Conservation (phyloP, 2,797 vertebrate genomes). For the Triplophysa yarkandensis region DNA sequence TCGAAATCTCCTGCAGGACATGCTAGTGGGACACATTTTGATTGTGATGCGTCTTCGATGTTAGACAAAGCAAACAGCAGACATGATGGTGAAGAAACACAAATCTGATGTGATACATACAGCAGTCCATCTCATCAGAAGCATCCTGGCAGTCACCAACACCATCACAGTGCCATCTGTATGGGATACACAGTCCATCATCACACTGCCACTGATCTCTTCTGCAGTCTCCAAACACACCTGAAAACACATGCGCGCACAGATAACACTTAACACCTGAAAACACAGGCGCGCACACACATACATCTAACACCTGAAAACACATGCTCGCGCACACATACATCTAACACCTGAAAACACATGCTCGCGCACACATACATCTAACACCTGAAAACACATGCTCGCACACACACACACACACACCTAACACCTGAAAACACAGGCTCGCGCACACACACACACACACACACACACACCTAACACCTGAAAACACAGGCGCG, state of each 20-base stretch:
- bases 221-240: slow-evolving; percentile 59
- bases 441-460: no score
- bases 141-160: slow-evolving; percentile 85
- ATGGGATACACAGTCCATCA: slow-evolving; percentile 79
- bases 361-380: no score
- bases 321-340: no score
- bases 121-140: slow-evolving; percentile 86
- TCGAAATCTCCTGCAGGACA: slow-evolving; percentile 75
- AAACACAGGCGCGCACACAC: no score
- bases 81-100: background rate
- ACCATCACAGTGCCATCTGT: slow-evolving; percentile 82
- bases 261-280: no score
- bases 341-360: no score
- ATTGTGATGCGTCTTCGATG: background rate
- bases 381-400: no score
- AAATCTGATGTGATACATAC: slow-evolving; percentile 62
- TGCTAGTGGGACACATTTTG: slow-evolving; percentile 26
- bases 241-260: slow-evolving; percentile 8
- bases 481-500: no score
- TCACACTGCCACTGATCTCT: slow-evolving; percentile 83
- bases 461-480: no score
- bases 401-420: no score
- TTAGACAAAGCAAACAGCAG: background rate
- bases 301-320: no score
- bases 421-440: no score